phyloP scores from a whole-genome alignment of 1,140 invertebrate species.

The Platyscapa corneri region DNA sequence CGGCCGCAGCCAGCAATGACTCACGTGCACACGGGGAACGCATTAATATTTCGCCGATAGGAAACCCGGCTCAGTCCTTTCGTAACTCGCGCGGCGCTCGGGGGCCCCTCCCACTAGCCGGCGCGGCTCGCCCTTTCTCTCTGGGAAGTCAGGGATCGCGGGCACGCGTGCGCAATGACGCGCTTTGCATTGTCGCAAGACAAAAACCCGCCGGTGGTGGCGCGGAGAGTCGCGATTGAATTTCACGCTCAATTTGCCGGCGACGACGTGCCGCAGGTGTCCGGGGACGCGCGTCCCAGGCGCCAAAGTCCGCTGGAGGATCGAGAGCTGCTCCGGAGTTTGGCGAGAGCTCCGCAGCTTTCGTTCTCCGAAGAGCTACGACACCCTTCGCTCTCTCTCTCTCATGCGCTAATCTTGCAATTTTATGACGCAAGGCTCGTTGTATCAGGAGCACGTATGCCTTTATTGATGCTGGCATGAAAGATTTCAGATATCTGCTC shows the following conservation, averaged over 20 bases:
- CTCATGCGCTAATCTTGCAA: background rate
- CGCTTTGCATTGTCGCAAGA: background rate
- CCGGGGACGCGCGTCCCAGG: background rate
- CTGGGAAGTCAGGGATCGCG: background rate
- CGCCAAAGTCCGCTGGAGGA: background rate
- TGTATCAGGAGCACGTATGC: background rate
- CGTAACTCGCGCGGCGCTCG: conserved; percentile 1
- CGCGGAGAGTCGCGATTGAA: background rate
- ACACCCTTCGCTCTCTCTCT: background rate
- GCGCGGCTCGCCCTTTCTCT: too few relatives aligned
- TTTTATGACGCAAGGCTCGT: background rate
- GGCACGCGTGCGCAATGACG: too few relatives aligned
- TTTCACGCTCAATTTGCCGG: conserved; percentile 20
- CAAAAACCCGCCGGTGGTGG: background rate
- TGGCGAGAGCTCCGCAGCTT: background rate
- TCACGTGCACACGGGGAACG: background rate
- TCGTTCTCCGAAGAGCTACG: too few relatives aligned
- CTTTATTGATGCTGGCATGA: background rate
- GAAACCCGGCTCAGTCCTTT: background rate
- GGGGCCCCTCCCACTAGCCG: background rate
- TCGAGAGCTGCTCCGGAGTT: too few relatives aligned
- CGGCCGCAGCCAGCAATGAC: background rate
- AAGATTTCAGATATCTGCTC: background rate
- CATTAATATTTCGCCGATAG: conserved; percentile 4
- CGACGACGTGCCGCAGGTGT: conserved; percentile 11